phyloP scores from a whole-genome alignment of 1,140 invertebrate species.

The Pseudomyrmex pallidus region DNA sequence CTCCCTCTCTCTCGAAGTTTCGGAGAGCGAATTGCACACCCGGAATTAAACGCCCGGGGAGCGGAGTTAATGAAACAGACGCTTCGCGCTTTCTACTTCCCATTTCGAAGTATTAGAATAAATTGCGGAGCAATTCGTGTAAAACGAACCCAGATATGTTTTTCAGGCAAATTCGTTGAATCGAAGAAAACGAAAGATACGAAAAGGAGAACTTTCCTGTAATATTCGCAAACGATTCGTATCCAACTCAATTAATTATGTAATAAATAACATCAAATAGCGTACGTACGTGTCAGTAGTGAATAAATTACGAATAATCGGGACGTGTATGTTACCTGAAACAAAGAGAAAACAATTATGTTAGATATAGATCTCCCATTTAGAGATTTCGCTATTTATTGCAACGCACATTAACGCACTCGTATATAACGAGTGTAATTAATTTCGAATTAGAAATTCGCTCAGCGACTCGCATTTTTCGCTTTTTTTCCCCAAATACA shows the following conservation, averaged over 20 bases:
- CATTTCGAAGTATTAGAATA: conserved; percentile 25
- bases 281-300: conserved; percentile 20
- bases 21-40: conserved; percentile 30
- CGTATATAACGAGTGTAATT: conserved; percentile 9
- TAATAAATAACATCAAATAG: neutral
- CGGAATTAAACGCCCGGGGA: conserved; percentile 43
- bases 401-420: neutral
- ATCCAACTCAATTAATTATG: neutral
- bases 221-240: neutral
- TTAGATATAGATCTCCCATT: neutral
- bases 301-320: neutral
- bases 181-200: neutral
- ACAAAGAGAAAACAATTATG: neutral
- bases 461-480: neutral
- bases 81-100: conserved; percentile 45
- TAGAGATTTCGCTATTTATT: neutral
- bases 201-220: neutral
- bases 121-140: conserved; percentile 32
- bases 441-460: conserved; percentile 32
- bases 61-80: conserved; percentile 48
- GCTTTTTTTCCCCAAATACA: neutral
- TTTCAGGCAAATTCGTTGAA: neutral
- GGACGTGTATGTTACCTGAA: conserved; percentile 20
- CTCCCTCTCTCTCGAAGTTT: conserved; percentile 4
- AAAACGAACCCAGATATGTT: neutral